Percentiles rank a stretch among this genome's conserved stretches.
phyloP scores from a whole-genome alignment of 1,140 invertebrate species.

The Drosophila elegans region DNA sequence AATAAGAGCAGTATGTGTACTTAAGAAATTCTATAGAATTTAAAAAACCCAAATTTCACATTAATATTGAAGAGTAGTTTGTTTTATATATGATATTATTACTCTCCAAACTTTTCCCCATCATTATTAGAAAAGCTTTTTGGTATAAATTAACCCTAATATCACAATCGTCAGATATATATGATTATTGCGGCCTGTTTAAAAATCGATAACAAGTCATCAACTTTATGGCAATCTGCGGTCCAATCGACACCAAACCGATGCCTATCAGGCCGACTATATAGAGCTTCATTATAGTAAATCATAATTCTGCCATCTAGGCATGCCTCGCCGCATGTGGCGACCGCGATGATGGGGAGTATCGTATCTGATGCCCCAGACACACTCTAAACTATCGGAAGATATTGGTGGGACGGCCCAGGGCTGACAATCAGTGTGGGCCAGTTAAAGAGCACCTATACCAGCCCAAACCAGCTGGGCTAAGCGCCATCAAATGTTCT shows the following conservation, averaged over 20 bases:
- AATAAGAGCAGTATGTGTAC: too few relatives aligned
- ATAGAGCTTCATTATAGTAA: constrained; percentile 81
- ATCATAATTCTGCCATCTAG: constrained; percentile 69
- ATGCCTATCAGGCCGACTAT: constrained; percentile 71
- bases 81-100: too few relatives aligned
- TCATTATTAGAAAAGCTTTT: constrained; percentile 12
- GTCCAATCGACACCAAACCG: constrained; percentile 43
- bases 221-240: constrained; percentile 66
- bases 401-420: constrained; percentile 58
- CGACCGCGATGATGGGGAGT: constrained; percentile 32
- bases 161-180: constrained; percentile 24
- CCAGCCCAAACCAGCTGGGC: constrained; percentile 20
- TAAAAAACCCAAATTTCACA: too few relatives aligned
- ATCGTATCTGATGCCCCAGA: constrained; percentile 33
- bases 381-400: constrained; percentile 77
- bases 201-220: constrained; percentile 83
- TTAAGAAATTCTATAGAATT: too few relatives aligned
- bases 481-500: constrained; percentile 67
- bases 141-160: constrained; percentile 19
- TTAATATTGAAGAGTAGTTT: too few relatives aligned
- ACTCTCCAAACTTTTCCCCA: background rate
- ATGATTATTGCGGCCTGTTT: constrained; percentile 73
- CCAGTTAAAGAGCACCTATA: constrained; percentile 27
- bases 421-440: constrained; percentile 66
- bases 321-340: constrained; percentile 59